Percentiles rank a stretch among this genome's conserved stretches.
These are phyloP conservation scores for Caenorhabditis imperialis DNA, from an alignment of 2,888 invertebrate genomes.

Conservation along the genomic window DNA sequence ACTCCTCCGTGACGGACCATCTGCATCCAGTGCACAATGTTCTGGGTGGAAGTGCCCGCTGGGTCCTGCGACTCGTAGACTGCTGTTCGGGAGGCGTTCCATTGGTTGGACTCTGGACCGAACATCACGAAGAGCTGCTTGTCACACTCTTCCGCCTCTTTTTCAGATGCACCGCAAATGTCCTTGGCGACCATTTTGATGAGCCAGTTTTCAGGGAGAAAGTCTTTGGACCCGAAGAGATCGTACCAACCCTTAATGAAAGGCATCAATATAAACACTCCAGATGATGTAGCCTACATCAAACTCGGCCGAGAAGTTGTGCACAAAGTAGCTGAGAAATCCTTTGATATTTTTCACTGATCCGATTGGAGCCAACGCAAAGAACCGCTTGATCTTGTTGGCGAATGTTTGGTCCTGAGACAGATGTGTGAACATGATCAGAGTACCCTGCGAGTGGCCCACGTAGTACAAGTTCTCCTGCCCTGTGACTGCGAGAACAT, in stretches of 20 bases:
- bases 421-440: slow-evolving; percentile 72
- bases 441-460: slow-evolving; percentile 87
- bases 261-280: too few species aligned
- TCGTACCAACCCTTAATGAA: slow-evolving; percentile 66
- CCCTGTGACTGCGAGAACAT: slow-evolving; percentile 82
- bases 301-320: slow-evolving; percentile 62
- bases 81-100: slow-evolving; percentile 67
- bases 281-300: slow-evolving; percentile 64
- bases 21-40: slow-evolving; percentile 80
- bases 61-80: slow-evolving; percentile 79
- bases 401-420: slow-evolving; percentile 59
- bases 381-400: slow-evolving; percentile 75
- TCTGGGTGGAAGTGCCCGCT: slow-evolving; percentile 80
- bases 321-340: slow-evolving; percentile 67
- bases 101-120: slow-evolving; percentile 81
- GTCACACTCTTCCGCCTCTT: slow-evolving; percentile 82
- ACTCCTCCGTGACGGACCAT: slow-evolving; percentile 62
- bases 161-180: slow-evolving; percentile 67
- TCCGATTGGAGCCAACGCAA: slow-evolving; percentile 75
- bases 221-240: slow-evolving; percentile 80
- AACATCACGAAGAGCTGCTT: slow-evolving; percentile 85
- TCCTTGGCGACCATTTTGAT: slow-evolving; percentile 68
- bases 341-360: slow-evolving; percentile 78
- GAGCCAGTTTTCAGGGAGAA: slow-evolving; percentile 77
- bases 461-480: slow-evolving; percentile 84